Conservation (phyloP, 2,113 vertebrate genomes). For the Prionailurus viverrinus region DNA sequence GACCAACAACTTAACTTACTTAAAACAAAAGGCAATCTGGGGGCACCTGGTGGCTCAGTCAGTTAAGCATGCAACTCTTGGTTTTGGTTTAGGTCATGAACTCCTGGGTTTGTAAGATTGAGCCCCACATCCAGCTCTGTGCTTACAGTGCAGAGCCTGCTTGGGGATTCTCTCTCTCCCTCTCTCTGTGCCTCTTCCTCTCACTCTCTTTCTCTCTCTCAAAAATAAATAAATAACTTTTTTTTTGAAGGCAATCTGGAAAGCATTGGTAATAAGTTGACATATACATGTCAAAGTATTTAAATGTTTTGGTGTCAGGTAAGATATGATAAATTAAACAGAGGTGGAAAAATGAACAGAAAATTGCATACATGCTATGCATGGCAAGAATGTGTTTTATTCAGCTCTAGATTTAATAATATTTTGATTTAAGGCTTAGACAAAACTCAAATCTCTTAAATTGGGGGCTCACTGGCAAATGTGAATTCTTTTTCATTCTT, state of each 20-base stretch:
- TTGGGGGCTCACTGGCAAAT: background rate
- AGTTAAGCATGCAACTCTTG: too few species aligned
- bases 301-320: background rate
- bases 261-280: background rate
- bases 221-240: too few species aligned
- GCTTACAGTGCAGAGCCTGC: too few species aligned
- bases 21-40: background rate
- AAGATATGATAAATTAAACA: background rate
- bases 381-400: background rate
- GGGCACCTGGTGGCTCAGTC: too few species aligned
- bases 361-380: background rate
- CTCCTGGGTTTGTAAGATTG: too few species aligned
- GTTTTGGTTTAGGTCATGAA: too few species aligned
- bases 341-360: background rate
- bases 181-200: too few species aligned
- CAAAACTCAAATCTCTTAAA: background rate
- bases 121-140: too few species aligned
- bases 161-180: too few species aligned
- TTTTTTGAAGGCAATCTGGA: background rate
- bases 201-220: too few species aligned
- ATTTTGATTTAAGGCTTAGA: slow-evolving; percentile 25
- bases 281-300: background rate
- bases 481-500: background rate
- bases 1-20: background rate
- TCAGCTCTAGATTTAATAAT: background rate